Evolutionary conservation across 2,797 vertebrate species (phyloP).

Genomic region (Phaenicophaeus curvirostris): DNA sequence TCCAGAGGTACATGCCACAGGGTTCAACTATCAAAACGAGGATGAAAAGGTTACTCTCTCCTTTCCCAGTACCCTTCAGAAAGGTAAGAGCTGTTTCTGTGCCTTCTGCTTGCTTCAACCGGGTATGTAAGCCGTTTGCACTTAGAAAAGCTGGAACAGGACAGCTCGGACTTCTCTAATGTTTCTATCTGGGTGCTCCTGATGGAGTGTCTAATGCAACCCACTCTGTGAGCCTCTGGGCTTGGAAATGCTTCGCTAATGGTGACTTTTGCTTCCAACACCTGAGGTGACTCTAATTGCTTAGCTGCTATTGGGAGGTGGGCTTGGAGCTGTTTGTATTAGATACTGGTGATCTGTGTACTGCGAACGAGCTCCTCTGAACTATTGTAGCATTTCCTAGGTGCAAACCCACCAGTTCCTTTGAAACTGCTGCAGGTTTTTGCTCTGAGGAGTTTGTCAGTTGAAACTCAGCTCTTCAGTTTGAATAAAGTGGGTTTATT

Average conservation of each 20-base stretch:
- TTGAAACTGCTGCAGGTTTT: not conserved
- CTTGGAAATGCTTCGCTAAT: not conserved
- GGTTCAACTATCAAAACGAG: conserved; percentile 99
- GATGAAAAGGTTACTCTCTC: conserved; percentile 98
- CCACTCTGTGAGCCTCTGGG: not conserved
- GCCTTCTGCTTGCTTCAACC: not conserved
- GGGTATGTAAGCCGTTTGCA: not conserved
- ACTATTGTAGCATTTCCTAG: not conserved
- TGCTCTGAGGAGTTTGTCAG: not conserved
- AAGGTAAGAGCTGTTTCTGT: conserved; percentile 80
- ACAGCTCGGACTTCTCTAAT: not conserved
- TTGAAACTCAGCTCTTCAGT: not conserved
- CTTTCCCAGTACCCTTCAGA: conserved; percentile 92
- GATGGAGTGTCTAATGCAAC: fast-evolving
- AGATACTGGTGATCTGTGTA: not conserved
- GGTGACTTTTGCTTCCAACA: not conserved
- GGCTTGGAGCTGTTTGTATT: not conserved
- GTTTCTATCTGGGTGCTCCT: not conserved
- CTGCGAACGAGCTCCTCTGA: not conserved
- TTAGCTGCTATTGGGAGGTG: not conserved
- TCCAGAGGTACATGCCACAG: conserved; percentile 95
- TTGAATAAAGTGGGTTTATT: not conserved
- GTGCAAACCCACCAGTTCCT: not conserved
- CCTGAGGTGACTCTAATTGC: not conserved
- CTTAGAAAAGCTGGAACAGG: not conserved